Evolutionary conservation across 2,888 invertebrate genomes (phyloP), one percentile per base, ranked within the genome.

Genomic region (Temnothorax rugatulus): DNA sequence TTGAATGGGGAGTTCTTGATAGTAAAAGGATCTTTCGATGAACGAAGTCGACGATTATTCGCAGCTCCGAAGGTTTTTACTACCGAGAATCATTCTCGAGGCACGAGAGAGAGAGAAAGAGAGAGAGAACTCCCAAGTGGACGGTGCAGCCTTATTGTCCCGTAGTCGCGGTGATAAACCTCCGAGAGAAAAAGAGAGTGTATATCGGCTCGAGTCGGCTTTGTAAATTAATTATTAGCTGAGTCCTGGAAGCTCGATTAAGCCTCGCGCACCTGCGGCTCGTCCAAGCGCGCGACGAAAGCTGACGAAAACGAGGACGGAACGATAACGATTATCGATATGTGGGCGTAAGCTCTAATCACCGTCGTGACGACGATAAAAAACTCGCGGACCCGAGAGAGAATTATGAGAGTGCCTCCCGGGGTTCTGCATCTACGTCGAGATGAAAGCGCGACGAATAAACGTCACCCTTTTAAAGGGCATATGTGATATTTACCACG

Each of bases 271-370:
- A 87, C 66, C 66, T 68, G 47, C 79, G 84, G 61, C 47, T 52
- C 66, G 41, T 2, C n/a, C 41, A 25, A 76, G 76, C 38, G 66
- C 66, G 54, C 9, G 41, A 47, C 54, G 61, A 79, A 83, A 85
- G 86, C 89, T 89, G 89, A 89, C 89, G 88, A 89, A 89, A 89
- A 89, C 89, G 88, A 89, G 81, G 73, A 77, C 64, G 44, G 64
- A 15, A 21, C 83, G 77, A 82, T 52, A 82, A 68, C 29, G 57
- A 63, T 83, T 74, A 85, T 85, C 79, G 38, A 81, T 57, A 77
- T 63, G 34, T 66, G 84, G 83, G 77, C 84, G 74, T 87, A 44
- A 81, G 71, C 34, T 57, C 47, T 84, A 83, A 87, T 87, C 82
- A 52, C 7, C 74, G 29, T 76, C 76, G 63, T 82, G 66, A 66